Base-by-base conservation (phyloP, 1,140 invertebrate species). In the Bombyx mandarina region DNA sequence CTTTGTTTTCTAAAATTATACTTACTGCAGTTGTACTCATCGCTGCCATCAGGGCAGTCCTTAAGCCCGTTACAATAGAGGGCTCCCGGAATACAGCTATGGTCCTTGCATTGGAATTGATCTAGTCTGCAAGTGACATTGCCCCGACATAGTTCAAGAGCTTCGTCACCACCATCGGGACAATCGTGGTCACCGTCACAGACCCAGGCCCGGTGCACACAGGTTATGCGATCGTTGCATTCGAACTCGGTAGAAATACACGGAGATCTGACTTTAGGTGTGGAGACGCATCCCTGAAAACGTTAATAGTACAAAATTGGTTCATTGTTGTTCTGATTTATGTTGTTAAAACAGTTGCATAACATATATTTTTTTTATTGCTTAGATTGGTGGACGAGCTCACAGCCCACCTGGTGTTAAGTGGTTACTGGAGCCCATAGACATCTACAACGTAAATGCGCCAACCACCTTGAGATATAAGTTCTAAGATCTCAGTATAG, bases 131-230 rank as follows among this genome's bases (percentile, higher is more conserved):
- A 95, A 62, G 96, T 94, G 62, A 93, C 82, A 87, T 96, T 92
- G 1, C 82, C 82, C 60, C 91, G 88, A 77, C 95, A 96, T 54
- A 91, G 81, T 57, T 89, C 81, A 0, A 89, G 79, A 0, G 89
- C 89, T 77, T 97, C 96, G 71, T 97, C 96, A 0, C 90, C 91
- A 8, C 94, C 94, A 71, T 96, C 94, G 0, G 93, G 91, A 75
- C 96, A 97, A 76, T 97, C 96, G 7, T 89, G 90, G 67, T 95
- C 93, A 1, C 95, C 95, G 72, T 98, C 96, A 78, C 96, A 98
- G 0, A 96, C 88, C 94, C 95, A 97, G 18, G 89, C 92, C 56
- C 91, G 91, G 71, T 96, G 94, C 44, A 98, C 93, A 82, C 97
- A 98, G 43, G 95, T 95, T 50, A 96, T 89, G 45, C 91, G 90